Conservation (phyloP, 2,797 vertebrate genomes). For the Lepus townsendii region DNA sequence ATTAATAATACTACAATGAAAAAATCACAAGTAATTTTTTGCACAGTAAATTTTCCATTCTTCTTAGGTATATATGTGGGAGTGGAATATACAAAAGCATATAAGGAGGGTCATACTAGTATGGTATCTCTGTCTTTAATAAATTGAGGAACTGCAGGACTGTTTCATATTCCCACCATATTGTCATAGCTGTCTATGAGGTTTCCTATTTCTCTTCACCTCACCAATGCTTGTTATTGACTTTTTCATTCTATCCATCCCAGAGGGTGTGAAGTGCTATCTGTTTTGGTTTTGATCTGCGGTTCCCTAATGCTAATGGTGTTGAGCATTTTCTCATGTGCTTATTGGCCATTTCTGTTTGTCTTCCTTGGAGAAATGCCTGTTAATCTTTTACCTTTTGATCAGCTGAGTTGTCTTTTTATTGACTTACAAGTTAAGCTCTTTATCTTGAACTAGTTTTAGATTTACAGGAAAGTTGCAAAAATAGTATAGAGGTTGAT, state of each 20-base stretch:
- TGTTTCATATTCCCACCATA: not conserved
- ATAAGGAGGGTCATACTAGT: not conserved
- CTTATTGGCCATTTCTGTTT: not conserved
- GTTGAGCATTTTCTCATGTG: not conserved
- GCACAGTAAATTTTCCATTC: not conserved
- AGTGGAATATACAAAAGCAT: not conserved
- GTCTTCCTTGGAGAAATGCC: not conserved
- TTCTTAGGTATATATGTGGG: not conserved
- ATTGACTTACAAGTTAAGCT: not conserved
- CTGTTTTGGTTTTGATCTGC: not conserved
- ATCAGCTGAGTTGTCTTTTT: not conserved
- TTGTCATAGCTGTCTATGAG: not conserved
- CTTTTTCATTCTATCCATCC: not conserved
- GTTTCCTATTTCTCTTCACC: not conserved
- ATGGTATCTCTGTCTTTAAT: not conserved
- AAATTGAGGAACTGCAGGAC: not conserved
- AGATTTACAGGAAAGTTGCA: constrained; percentile 11
- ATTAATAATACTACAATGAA: not conserved
- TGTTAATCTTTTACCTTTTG: constrained; percentile 20
- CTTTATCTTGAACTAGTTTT: constrained; percentile 36
- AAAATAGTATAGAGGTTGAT: not conserved
- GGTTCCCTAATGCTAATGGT: not conserved
- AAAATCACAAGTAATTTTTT: not conserved
- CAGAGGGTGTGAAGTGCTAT: not conserved
- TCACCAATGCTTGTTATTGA: not conserved